A percentile compares a stretch with the other conserved stretches of the same genome.
phyloP scores from a whole-genome alignment of 2,113 vertebrate species.

The Barbus barbus region DNA sequence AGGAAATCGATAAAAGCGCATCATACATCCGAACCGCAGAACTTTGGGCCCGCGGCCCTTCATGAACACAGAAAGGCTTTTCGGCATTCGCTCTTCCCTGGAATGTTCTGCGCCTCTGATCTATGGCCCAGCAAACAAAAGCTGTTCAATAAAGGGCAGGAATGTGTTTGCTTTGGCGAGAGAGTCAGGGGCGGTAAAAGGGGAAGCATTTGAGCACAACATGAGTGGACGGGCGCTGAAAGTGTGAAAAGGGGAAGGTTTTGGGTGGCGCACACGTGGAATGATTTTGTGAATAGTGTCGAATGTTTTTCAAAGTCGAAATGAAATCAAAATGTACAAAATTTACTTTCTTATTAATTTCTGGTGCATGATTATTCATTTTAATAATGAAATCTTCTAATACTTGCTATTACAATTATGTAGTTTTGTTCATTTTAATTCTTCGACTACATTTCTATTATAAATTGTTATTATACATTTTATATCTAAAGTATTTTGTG shows the following conservation, averaged over 20 bases:
- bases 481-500: no score
- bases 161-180: slow-evolving; percentile 45
- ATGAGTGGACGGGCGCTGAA: neutral
- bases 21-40: slow-evolving; percentile 13
- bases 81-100: slow-evolving; percentile 28
- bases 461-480: no score
- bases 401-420: no score
- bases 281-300: neutral
- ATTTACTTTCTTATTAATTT: neutral
- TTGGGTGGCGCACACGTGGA: neutral
- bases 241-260: slow-evolving; percentile 2
- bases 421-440: no score
- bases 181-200: slow-evolving; percentile 1
- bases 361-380: no score
- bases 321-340: neutral
- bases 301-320: neutral
- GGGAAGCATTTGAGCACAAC: neutral
- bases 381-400: no score
- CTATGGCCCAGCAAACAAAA: slow-evolving; percentile 28
- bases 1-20: slow-evolving; percentile 29
- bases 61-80: slow-evolving; percentile 42
- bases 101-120: slow-evolving; percentile 19
- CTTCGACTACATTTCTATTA: no score
- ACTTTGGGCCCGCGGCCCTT: neutral
- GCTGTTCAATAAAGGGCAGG: slow-evolving; percentile 27